Base-by-base conservation (phyloP, 2,113 vertebrate genomes). In the Alectura lathami region DNA sequence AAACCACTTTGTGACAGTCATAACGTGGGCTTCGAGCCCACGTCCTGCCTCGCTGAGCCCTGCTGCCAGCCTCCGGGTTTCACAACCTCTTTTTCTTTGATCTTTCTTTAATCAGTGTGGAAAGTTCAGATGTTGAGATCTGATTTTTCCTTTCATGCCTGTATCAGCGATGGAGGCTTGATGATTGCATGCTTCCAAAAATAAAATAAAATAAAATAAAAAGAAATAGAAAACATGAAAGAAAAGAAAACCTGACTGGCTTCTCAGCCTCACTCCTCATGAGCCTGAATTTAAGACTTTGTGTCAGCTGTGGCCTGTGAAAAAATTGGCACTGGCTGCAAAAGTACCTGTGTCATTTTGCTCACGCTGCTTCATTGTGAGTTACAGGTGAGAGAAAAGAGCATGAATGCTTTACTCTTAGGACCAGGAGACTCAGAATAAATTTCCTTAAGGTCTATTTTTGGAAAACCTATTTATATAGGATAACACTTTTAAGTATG, bases 201-300 rank as follows among this genome's bases (percentile, higher is more conserved):
- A 3, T 10, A 2, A 4, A 0, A 1, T 4, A 17, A 2, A 9
- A 57, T n/a, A 54, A 5, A 11, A 7, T 9, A 1, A 18, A 18
- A 8, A 29, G 1, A 18, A 21, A 27, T n/a, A 60, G 21, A 5
- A 26, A 64, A 3, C 1, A 3, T 30, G n/a, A 22, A 40, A 62
- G 38, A 75, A 87, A 70, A 47, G 54, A 90, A 85, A 57, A 47
- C 15, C n/a, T n/a, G 45, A 51, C 43, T 70, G 45, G 5, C 30
- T 62, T 81, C 54, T 75, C 30, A 54, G 3, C 6, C 30, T 56
- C n/a, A 43, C 23, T 16, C 36, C 34, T 67, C 36, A 8, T 4
- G 17, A 75, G 14, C 54, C 38, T 69, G 62, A 78, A 40, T 51
- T 86, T 73, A 60, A 60, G 56, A 22, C 0, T 1, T 24, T 30